Base-by-base conservation (phyloP, 1,140 invertebrate genomes). In the Euschistus heros region DNA sequence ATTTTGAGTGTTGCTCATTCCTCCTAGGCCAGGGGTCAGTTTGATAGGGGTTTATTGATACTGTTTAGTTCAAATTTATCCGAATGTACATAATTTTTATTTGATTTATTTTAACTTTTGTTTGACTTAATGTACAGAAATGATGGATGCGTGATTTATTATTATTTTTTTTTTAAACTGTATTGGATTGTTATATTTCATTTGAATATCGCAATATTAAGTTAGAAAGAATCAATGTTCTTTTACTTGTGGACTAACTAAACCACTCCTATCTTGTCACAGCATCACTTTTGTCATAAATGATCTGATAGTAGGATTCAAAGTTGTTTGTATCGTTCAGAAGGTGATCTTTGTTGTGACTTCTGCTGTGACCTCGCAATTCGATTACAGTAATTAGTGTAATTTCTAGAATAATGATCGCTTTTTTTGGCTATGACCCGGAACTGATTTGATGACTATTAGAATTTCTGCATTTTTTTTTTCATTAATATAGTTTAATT, bases 1-100 rank as follows among this genome's bases (percentile, higher is more conserved):
- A 57, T 57, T 57, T 57, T 57, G 54, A 57, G 54, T 57, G 54
- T 57, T 57, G 54, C 54, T 57, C 54, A 57, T 57, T 57, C 54
- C 54, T 57, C 20, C 15, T 27, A 3, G 22, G 54, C 54, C 24
- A 24, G 18, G 15, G 52, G 52, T 24, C 52, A 55, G 20, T 20
- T 55, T 22, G 22, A 55, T n/a, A 47, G 52, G 10, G 24, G 24
- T 24, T 57, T 57, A 5, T 26, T 26, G 24, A 57, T 22, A 18
- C 24, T 57, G 24, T 22, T 15, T 26, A 24, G 15, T 57, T 22
- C 24, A 24, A 22, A 24, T 57, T 22, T 24, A 27, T 24, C 24
- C 20, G 15, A 2, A 8, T 57, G 54, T 57, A 57, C 6, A 57
- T 57, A 57, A 27, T 57, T 22, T 7, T 20, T 57, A 17, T 57